Base-by-base conservation (phyloP, 1,140 invertebrate species). In the Ostrea edulis region DNA sequence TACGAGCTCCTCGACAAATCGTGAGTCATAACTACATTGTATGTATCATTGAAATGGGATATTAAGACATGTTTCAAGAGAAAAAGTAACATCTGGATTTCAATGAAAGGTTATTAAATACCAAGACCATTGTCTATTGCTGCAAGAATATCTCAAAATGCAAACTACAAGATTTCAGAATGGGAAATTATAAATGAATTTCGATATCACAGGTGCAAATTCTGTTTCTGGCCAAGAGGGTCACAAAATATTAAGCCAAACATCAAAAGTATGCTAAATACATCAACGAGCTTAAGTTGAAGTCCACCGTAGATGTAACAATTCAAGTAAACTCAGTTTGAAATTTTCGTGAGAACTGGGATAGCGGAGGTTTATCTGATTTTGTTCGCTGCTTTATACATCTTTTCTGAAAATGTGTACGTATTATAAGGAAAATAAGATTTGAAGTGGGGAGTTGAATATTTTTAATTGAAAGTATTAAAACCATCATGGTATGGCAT, bases 191-290 rank as follows among this genome's bases (percentile, higher is more conserved):
- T 77, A 25, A 77, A 77, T 77, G 68, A 77, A 77, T 77, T 71
- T 77, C 68, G 68, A 77, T 77, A 77, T 25, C 68, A 77, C 68
- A 77, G 29, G 68, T 77, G 68, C 68, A 77, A 77, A 29, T 29
- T 77, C 22, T 77, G 68, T 77, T 25, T 35, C 9, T 77, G 25
- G 29, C 25, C 12, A 77, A 77, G 68, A 25, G 25, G 22, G 68
- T 35, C 68, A 77, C 68, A 77, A 25, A 29, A 77, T 77, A 77
- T 77, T 77, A 77, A 77, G 25, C 9, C 29, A 62, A 25, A 77
- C 68, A 77, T 77, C 68, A 77, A 77, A 77, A 77, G 68, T 35
- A 77, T 77, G 68, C 25, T 77, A 77, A 77, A 77, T 77, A 77
- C 68, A 77, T 77, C 68, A 77, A 77, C 68, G 12, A 25, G 68